Conservation (phyloP, 2,888 invertebrate species). For the Eledona agricola region DNA sequence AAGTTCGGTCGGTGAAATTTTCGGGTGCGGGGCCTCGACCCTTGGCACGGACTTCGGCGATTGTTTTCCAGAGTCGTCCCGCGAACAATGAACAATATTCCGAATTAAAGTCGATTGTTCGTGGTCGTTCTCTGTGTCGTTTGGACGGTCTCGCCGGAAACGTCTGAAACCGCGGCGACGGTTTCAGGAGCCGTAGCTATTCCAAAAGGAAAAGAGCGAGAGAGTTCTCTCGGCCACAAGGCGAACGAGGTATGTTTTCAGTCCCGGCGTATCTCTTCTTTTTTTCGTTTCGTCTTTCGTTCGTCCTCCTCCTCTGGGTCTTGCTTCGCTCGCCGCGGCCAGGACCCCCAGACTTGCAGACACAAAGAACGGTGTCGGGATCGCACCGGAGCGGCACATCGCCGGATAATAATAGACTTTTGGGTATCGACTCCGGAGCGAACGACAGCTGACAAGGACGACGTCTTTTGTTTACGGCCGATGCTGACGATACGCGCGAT, state of each 20-base stretch:
- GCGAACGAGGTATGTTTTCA: conserved; percentile 29
- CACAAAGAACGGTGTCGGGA: conserved; percentile 1
- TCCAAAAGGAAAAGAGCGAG: conserved; percentile 14
- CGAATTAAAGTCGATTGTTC: conserved; percentile 29
- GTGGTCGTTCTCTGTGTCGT: conserved; percentile 31
- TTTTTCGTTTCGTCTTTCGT: conserved; percentile 8
- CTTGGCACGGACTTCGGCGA: not conserved
- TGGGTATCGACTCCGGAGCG: conserved; percentile 7
- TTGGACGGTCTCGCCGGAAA: conserved; percentile 16
- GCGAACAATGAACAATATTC: conserved; percentile 30
- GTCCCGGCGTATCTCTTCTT: conserved; percentile 26
- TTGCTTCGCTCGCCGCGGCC: conserved; percentile 6
- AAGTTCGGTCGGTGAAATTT: too few relatives aligned
- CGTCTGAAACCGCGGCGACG: conserved; percentile 16
- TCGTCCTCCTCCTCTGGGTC: conserved; percentile 2
- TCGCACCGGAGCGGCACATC: conserved; percentile 6
- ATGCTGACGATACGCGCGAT: conserved; percentile 15
- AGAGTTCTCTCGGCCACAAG: conserved; percentile 13
- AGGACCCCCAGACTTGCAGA: conserved; percentile 18
- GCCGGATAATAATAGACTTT: conserved; percentile 19
- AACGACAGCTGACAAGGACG: conserved; percentile 23
- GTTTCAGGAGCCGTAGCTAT: conserved; percentile 10
- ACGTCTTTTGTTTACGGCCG: conserved; percentile 14
- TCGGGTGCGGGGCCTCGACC: not conserved
- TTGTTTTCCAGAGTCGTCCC: conserved; percentile 18